phyloP scores from a whole-genome alignment of 30 jellyfish, hydroid and myxozoan species.

The Rhopilema esculentum region DNA sequence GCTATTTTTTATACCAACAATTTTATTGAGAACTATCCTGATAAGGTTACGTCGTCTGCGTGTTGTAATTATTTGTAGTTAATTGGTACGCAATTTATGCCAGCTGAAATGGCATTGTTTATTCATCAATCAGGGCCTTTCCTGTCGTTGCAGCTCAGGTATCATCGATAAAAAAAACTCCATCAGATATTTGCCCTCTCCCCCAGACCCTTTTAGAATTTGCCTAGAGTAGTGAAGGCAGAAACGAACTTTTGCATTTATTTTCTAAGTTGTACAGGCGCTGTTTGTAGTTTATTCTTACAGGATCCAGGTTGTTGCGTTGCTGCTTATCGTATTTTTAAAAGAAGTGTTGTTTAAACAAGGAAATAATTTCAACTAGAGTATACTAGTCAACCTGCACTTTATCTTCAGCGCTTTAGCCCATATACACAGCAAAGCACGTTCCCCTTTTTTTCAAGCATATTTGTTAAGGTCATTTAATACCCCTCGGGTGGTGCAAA shows the following conservation, averaged over 20 bases:
- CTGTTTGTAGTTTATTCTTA: too few species aligned
- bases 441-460: too few species aligned
- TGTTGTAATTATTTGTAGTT: neutral
- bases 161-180: neutral
- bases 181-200: neutral
- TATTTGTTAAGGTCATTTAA: too few species aligned
- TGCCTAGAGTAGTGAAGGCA: too few species aligned
- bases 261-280: too few species aligned
- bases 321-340: neutral
- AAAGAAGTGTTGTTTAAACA: neutral
- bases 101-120: neutral
- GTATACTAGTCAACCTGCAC: too few species aligned
- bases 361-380: neutral
- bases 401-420: too few species aligned
- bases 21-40: neutral
- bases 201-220: too few species aligned
- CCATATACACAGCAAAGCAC: too few species aligned
- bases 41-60: neutral
- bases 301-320: neutral
- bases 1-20: neutral
- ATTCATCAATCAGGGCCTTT: neutral
- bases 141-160: too few species aligned
- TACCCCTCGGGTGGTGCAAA: too few species aligned
- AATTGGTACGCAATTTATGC: neutral
- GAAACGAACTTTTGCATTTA: too few species aligned